These are phyloP conservation scores for Marisa cornuarietis DNA, from an alignment of 1,140 invertebrate species.

Conservation along the genomic window DNA sequence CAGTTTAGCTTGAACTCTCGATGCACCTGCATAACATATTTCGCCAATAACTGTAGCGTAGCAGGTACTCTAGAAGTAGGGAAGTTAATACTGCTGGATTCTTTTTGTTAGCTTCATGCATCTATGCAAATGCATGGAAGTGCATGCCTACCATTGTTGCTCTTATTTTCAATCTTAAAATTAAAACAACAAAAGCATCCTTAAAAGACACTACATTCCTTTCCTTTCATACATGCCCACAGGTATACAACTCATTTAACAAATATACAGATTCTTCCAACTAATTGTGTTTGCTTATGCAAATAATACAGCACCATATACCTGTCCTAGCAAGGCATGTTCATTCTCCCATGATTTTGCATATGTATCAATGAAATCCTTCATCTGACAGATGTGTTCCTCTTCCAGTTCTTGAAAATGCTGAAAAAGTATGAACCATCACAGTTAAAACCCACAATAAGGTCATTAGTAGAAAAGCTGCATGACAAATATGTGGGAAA, in stretches of 20 bases:
- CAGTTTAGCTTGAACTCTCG: conserved; percentile 90
- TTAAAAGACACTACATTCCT: too few relatives aligned
- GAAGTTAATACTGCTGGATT: neutral
- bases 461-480: neutral
- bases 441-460: neutral
- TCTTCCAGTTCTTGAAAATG: conserved; percentile 95
- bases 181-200: too few relatives aligned
- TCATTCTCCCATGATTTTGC: conserved; percentile 87
- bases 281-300: too few relatives aligned
- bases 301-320: conserved; percentile 47
- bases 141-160: too few relatives aligned
- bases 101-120: neutral
- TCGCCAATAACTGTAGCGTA: neutral
- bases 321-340: conserved; percentile 86
- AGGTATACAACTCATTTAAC: too few relatives aligned
- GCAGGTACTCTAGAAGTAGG: conserved; percentile 19
- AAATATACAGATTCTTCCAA: too few relatives aligned
- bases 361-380: conserved; percentile 91
- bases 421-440: conserved; percentile 63
- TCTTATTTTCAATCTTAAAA: too few relatives aligned
- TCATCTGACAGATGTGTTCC: conserved; percentile 91
- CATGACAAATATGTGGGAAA: neutral
- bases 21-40: conserved; percentile 75
- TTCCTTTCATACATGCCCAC: too few relatives aligned
- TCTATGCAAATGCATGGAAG: too few relatives aligned